Percentiles rank a stretch among this genome's conserved stretches.
Conservation (phyloP, 2,888 invertebrate genomes). For the Chymomyza amoena region DNA sequence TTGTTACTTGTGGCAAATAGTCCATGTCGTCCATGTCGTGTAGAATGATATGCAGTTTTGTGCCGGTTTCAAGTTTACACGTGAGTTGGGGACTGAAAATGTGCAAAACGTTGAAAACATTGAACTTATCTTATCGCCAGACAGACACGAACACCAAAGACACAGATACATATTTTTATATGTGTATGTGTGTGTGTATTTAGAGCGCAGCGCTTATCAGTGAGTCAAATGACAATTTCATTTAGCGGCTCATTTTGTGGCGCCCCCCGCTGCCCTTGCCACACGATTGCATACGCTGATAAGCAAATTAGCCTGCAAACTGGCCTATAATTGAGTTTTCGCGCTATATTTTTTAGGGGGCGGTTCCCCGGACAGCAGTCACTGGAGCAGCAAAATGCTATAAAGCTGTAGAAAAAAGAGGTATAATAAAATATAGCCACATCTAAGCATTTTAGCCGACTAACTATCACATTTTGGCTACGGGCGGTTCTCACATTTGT, state of each 20-base stretch:
- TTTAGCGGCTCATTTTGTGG: conserved; percentile 60
- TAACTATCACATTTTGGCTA: conserved; percentile 38
- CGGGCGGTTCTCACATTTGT: conserved; percentile 72
- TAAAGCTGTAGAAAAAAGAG: neutral
- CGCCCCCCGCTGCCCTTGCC: neutral
- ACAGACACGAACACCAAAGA: conserved; percentile 32
- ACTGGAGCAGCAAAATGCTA: neutral
- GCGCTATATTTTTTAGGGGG: conserved; percentile 1
- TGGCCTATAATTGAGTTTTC: conserved; percentile 54
- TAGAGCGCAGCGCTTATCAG: conserved; percentile 22
- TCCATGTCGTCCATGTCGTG: neutral
- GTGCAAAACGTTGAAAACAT: neutral
- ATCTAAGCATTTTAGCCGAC: conserved; percentile 62
- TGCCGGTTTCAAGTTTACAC: neutral
- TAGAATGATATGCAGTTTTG: neutral
- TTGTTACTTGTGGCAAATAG: neutral
- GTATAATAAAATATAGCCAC: conserved; percentile 20
- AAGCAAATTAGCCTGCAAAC: conserved; percentile 68
- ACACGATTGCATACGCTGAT: conserved; percentile 46
- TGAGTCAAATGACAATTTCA: conserved; percentile 56
- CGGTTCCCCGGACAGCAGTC: neutral
- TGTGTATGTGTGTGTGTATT: neutral
- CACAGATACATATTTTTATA: neutral
- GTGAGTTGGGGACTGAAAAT: neutral
- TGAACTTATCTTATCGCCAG: neutral